Conservation (phyloP, 2,888 invertebrate genomes). For the Halocaridina rubra region DNA sequence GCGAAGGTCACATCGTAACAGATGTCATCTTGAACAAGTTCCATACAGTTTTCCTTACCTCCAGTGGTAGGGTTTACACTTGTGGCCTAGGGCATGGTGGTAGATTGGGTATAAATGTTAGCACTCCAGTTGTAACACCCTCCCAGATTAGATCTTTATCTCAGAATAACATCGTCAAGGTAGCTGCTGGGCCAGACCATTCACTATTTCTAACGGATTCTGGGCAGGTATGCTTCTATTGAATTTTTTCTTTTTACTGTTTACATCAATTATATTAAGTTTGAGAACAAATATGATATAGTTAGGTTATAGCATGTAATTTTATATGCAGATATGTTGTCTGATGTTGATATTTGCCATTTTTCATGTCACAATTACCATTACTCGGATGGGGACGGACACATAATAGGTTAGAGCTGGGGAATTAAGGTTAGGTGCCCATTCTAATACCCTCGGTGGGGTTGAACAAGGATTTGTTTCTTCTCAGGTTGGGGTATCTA, state of each 20-base stretch:
- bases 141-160: constrained; percentile 66
- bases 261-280: too few species aligned
- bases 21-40: constrained; percentile 79
- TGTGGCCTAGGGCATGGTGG: constrained; percentile 87
- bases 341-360: not conserved
- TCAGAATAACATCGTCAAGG: constrained; percentile 25
- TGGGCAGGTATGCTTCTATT: constrained; percentile 34
- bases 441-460: too few species aligned
- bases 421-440: too few species aligned
- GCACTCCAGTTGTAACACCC: constrained; percentile 74
- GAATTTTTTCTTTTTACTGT: too few species aligned
- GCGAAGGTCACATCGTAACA: constrained; percentile 18
- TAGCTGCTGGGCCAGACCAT: constrained; percentile 69
- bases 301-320: too few species aligned
- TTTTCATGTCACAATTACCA: too few species aligned
- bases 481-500: too few species aligned
- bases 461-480: too few species aligned
- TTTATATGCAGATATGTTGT: not conserved
- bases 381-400: too few species aligned
- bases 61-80: constrained; percentile 75
- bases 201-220: constrained; percentile 67
- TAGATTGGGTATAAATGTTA: constrained; percentile 77
- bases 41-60: constrained; percentile 78
- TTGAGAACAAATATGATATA: too few species aligned
- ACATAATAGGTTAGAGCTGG: too few species aligned